phyloP scores from a whole-genome alignment of 2,888 invertebrate species.

The Drosophila rellima region DNA sequence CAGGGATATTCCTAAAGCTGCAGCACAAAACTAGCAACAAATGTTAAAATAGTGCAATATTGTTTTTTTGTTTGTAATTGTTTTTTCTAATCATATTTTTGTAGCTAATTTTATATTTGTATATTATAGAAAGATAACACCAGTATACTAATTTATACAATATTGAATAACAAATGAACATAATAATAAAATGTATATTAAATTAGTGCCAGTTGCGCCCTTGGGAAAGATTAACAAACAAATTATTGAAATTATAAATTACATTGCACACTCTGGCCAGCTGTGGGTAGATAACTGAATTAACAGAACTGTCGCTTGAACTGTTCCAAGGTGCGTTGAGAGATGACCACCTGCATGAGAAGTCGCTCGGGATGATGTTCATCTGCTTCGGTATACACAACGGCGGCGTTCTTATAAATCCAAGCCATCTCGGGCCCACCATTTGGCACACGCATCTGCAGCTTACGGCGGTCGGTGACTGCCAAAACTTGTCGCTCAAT shows the following conservation, averaged over 20 bases:
- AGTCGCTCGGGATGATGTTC: conserved; percentile 86
- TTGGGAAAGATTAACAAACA: conserved; percentile 26
- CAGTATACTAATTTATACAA: conserved; percentile 49
- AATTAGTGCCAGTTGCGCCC: conserved; percentile 60
- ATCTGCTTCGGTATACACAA: conserved; percentile 87
- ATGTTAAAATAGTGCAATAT: conserved; percentile 38
- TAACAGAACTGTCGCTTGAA: conserved; percentile 86
- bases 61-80: conserved; percentile 33
- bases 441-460: conserved; percentile 87
- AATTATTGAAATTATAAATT: not conserved
- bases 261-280: not conserved
- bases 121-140: conserved; percentile 44
- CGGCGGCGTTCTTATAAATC: conserved; percentile 89
- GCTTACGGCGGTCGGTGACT: conserved; percentile 86
- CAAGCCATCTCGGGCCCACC: conserved; percentile 88
- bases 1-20: conserved; percentile 16
- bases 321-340: conserved; percentile 87
- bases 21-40: conserved; percentile 33
- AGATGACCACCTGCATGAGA: conserved; percentile 88
- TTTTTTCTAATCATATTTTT: conserved; percentile 45
- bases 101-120: conserved; percentile 57
- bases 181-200: conserved; percentile 47
- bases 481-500: conserved; percentile 86
- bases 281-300: not conserved
- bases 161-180: conserved; percentile 25